Evolutionary conservation across 1,140 invertebrate genomes (phyloP), one percentile per base, ranked within the genome.

Genomic region (Dinoponera quadriceps): DNA sequence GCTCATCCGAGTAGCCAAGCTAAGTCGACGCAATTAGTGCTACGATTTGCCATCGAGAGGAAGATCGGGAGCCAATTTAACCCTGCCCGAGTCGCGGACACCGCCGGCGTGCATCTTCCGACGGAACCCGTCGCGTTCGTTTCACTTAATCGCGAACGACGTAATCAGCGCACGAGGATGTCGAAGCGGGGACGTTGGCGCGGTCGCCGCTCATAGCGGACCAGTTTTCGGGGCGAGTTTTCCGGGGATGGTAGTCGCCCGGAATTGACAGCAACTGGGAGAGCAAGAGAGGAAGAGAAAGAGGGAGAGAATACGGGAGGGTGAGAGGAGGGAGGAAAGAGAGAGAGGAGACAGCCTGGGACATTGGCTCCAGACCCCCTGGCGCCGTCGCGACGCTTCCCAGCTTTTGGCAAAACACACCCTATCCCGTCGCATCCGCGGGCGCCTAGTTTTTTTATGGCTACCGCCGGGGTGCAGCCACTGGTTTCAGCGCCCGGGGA

Each of bases 391-490:
- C 90, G 91, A 86, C 92, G 92, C 88, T 90, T 86, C 85, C 91
- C 87, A 90, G 90, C 86, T 92, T 92, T 93, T 93, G 92, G 92
- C 92, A 93, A 92, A 92, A 92, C 91, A 92, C 89, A 92, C 92
- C 88, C 84, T 88, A 90, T 85, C 87, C 84, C 82, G 85, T 86
- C 85, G 74, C 74, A 88, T 87, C 84, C 54, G 87, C 82, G 85
- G 87, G 88, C 89, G 90, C 77, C 89, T 88, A 90, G 88, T 86
- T 91, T 91, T 92, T 92, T 92, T 92, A 92, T 88, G 75, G 82
- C 88, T 80, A 88, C 77, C 82, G 87, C 81, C 82, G 57, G 38
- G 9, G 65, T 16, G 38, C 84, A 85, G 80, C 49, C 86, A 85
- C 87, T 88, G 83, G 83, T 89, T 88, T 85, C 90, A 86, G 80